A percentile compares a stretch with the other conserved stretches of the same genome.
These are phyloP conservation scores for Thelaira solivaga DNA, from an alignment of 2,888 invertebrate species.

Conservation along the genomic window DNA sequence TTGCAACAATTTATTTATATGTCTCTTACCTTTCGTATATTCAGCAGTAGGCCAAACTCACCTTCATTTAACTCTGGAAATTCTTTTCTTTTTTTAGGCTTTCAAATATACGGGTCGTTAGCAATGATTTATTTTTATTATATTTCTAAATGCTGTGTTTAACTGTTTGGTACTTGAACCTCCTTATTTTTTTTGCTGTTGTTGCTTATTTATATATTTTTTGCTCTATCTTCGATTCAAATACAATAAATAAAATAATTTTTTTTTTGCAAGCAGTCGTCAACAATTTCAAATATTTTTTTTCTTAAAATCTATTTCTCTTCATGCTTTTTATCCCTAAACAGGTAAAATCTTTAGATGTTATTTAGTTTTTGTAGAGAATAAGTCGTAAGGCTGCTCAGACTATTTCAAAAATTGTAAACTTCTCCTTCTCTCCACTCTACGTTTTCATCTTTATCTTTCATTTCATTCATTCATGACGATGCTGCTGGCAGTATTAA, in stretches of 20 bases:
- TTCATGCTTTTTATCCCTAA: not conserved
- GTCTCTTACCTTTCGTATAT: no score
- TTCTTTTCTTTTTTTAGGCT: no score
- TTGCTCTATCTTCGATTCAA: not conserved
- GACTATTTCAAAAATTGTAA: not conserved
- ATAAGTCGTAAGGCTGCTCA: not conserved
- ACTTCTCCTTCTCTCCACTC: not conserved
- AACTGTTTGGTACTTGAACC: conserved; percentile 18
- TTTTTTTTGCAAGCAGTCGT: not conserved
- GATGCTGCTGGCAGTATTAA: conserved; percentile 9
- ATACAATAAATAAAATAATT: conserved; percentile 21
- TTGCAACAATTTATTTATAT: no score
- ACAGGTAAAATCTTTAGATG: conserved; percentile 15
- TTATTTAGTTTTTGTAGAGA: not conserved
- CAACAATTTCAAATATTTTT: conserved; percentile 16
- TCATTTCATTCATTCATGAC: no score
- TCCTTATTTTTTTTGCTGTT: not conserved
- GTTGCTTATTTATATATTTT: not conserved
- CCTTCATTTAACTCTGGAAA: no score
- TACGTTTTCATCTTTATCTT: not conserved
- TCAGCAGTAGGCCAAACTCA: no score
- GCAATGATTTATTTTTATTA: no score
- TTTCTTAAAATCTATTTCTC: not conserved
- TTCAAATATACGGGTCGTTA: no score
- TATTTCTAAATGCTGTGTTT: no score